Evolutionary conservation across 2,888 invertebrate species (phyloP), one percentile per base, ranked within the genome.

Genomic region (Galerucella calmariensis): DNA sequence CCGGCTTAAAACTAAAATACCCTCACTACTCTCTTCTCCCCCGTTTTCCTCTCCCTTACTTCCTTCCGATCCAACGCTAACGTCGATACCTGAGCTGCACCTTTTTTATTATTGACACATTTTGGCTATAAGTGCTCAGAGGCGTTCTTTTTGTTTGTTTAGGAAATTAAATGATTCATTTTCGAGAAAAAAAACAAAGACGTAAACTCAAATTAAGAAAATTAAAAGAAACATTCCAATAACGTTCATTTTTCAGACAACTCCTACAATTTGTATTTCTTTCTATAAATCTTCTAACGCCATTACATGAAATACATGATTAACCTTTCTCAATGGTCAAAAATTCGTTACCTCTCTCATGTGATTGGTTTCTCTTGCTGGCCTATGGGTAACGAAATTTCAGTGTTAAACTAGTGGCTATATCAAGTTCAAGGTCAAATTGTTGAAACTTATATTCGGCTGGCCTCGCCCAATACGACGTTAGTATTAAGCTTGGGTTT

Each of bases 1-100:
- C 77, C 78, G 75, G 81, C 79, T 80, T 78, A 79, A 81, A 81
- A 81, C 80, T 79, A 76, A 81, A 81, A 79, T 78, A 76, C 77
- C 77, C 77, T 75, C 67, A 77, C 75, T 75, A 46, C 63, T 65
- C 46, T 46, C 63, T 53, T 62, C 10, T 63, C 14, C 62, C 61
- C 46, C 46, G 41, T 65, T 46, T 16, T 16, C 63, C 63, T 65
- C 46, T 65, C 63, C 63, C 63, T 41, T 65, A 65, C 63, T 65
- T 65, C 63, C 63, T 72, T 72, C 72, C 72, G 72, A 66, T 72
- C 72, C 66, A 72, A 72, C 68, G 72, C 68, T 35, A 70, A 73
- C 72, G 68, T 59, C 76, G 74, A 76, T 75, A 77, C 77, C 72
- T 73, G 71, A 72, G 77, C 75, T 76, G 77, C 75, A 77, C 77